Percentiles rank a stretch among this genome's conserved stretches.
phyloP scores from a whole-genome alignment of 2,797 vertebrate genomes.

The Notolepis coatsorum region DNA sequence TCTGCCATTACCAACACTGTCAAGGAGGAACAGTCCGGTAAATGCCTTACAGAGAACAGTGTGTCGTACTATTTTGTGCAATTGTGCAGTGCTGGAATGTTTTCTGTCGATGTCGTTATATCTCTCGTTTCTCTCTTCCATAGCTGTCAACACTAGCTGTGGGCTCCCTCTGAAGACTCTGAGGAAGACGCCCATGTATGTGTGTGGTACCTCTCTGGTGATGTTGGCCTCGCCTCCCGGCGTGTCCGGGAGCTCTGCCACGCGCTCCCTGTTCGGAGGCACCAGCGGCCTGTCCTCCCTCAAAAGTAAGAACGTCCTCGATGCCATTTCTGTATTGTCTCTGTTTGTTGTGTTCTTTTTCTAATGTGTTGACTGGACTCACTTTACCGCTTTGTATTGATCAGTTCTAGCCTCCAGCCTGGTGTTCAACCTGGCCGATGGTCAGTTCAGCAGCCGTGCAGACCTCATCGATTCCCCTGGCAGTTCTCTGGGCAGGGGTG shows the following conservation, averaged over 20 bases:
- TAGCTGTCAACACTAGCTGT: conserved; percentile 96
- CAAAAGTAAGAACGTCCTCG: conserved; percentile 86
- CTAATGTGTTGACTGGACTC: not conserved
- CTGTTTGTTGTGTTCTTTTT: not conserved
- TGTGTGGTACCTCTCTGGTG: conserved; percentile 95
- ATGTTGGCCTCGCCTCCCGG: conserved; percentile 95
- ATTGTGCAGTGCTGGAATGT: not conserved
- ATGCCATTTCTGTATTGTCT: not conserved
- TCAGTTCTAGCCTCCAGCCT: conserved; percentile 95
- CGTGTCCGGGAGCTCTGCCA: conserved; percentile 96
- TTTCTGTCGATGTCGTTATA: conserved; percentile 7
- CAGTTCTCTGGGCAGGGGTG: conserved; percentile 95
- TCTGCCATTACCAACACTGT: conserved; percentile 97
- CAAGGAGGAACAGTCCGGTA: conserved; percentile 98
- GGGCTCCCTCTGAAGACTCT: conserved; percentile 95
- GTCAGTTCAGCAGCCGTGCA: conserved; percentile 94
- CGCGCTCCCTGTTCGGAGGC: conserved; percentile 96
- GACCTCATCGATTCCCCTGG: conserved; percentile 98
- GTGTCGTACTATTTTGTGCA: not conserved
- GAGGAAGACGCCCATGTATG: conserved; percentile 95
- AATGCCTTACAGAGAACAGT: conserved; percentile 30
- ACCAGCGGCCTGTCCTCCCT: conserved; percentile 95
- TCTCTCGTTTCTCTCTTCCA: conserved; percentile 12
- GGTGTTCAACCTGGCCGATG: conserved; percentile 94
- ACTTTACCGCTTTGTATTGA: not conserved